phyloP scores from a whole-genome alignment of 2,797 vertebrate species.

The Hylomyscus alleni region DNA sequence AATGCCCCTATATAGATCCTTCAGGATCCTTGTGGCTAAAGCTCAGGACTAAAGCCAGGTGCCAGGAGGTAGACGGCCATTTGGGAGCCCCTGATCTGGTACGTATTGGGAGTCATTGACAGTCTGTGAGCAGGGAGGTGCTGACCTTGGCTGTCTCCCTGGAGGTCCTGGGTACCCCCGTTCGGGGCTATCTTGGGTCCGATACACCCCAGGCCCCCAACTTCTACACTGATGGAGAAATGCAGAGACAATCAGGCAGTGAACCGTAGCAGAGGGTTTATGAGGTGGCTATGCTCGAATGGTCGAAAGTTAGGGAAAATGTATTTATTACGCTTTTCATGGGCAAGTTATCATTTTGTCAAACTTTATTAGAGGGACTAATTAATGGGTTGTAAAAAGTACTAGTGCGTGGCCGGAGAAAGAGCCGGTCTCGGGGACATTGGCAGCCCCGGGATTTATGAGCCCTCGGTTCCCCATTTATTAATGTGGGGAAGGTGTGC shows the following conservation, averaged over 20 bases:
- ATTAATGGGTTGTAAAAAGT: constrained; percentile 94
- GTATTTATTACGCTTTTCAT: constrained; percentile 93
- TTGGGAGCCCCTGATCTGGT: neutral
- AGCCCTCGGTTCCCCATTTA: constrained; percentile 89
- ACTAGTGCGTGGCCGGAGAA: constrained; percentile 91
- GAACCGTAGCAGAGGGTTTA: constrained; percentile 89
- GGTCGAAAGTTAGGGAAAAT: constrained; percentile 91
- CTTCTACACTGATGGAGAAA: constrained; percentile 69
- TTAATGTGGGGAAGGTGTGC: constrained; percentile 88
- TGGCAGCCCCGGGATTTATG: constrained; percentile 91
- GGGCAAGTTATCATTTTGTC: constrained; percentile 94
- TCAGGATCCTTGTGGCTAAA: rapidly evolving
- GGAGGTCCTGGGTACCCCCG: neutral
- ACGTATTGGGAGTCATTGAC: neutral
- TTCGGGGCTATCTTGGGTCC: neutral
- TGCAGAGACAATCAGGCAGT: constrained; percentile 83
- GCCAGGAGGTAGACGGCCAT: rapidly evolving
- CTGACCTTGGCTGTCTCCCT: neutral
- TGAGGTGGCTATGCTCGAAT: constrained; percentile 89
- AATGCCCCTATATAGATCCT: neutral
- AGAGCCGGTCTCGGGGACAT: constrained; percentile 90
- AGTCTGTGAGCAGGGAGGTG: neutral
- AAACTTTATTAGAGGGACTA: constrained; percentile 94
- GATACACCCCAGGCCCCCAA: neutral
- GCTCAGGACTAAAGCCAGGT: rapidly evolving